Percentiles rank a stretch among this genome's conserved stretches.
Evolutionary conservation across 2,888 invertebrate genomes (phyloP).

Genomic region (Drosophila pegasa): DNA sequence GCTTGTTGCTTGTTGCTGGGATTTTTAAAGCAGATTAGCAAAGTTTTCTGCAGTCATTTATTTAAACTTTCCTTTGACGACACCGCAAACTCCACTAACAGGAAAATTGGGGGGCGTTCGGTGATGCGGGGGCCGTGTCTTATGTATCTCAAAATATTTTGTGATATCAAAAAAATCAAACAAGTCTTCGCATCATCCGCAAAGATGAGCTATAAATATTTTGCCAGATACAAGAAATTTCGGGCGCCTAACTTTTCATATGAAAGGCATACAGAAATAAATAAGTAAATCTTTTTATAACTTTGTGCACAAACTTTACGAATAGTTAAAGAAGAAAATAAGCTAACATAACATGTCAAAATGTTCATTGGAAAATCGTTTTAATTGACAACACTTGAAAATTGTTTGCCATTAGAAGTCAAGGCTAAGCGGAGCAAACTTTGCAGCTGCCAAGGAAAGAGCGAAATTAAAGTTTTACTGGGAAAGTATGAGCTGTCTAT

Average conservation of each 20-base stretch:
- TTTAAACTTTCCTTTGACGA: constrained; percentile 63
- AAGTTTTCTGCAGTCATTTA: constrained; percentile 72
- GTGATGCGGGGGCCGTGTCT: background rate
- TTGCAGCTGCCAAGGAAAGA: constrained; percentile 10
- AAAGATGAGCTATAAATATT: constrained; percentile 16
- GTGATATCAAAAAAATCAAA: constrained; percentile 53
- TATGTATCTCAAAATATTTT: constrained; percentile 19
- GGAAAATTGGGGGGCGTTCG: background rate
- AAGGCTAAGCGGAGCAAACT: constrained; percentile 23
- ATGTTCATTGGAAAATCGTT: background rate
- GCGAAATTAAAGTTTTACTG: constrained; percentile 11
- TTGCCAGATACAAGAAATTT: constrained; percentile 9
- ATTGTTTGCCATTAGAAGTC: constrained; percentile 14
- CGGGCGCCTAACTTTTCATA: background rate
- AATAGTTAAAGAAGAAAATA: background rate
- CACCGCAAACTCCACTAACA: constrained; percentile 29
- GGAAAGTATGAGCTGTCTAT: background rate
- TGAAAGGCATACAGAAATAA: constrained; percentile 1
- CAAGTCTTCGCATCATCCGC: constrained; percentile 26
- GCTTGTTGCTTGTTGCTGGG: constrained; percentile 30
- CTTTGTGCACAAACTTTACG: background rate
- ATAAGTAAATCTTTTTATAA: constrained; percentile 6
- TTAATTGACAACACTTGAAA: constrained; percentile 30
- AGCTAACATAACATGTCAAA: background rate
- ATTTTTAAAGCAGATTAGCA: constrained; percentile 72